A percentile compares a stretch with the other conserved stretches of the same genome.
Evolutionary conservation across 2,113 vertebrate genomes (phyloP).

Genomic region (Castor canadensis): DNA sequence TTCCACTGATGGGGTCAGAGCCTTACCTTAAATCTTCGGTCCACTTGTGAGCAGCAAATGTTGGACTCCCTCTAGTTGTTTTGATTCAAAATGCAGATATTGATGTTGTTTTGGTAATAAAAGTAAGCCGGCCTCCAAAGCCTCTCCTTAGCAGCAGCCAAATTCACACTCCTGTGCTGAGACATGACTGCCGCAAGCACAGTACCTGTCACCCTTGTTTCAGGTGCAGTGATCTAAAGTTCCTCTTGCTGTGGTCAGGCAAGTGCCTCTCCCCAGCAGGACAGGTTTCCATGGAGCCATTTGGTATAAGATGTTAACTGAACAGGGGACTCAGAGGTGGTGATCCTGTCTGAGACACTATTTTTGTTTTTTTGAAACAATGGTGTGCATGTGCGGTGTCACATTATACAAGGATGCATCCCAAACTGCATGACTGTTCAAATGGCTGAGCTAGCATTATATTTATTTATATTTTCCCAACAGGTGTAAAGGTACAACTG

Average conservation of each 20-base stretch:
- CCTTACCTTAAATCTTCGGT: too few species aligned
- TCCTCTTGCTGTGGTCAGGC: background rate
- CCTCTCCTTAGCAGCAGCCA: background rate
- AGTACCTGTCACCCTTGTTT: background rate
- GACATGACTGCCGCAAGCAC: too few species aligned
- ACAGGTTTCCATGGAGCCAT: background rate
- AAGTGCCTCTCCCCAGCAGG: background rate
- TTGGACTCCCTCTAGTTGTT: conserved; percentile 57
- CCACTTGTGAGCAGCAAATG: too few species aligned
- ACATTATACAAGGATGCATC: conserved; percentile 1
- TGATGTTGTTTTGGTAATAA: conserved; percentile 33
- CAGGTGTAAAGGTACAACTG: conserved; percentile 75
- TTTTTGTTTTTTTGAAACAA: conserved; percentile 22
- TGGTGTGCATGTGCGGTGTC: conserved; percentile 70
- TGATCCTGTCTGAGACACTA: conserved; percentile 46
- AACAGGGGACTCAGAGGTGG: background rate
- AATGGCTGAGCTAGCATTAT: conserved; percentile 59
- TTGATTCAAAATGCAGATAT: conserved; percentile 69
- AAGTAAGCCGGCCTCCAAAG: background rate
- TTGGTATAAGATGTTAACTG: background rate
- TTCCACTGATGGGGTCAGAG: too few species aligned
- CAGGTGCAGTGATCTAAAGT: background rate
- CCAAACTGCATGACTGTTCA: conserved; percentile 70
- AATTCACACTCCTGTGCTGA: background rate
- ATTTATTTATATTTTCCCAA: conserved; percentile 78